A percentile compares a stretch with the other conserved stretches of the same genome.
phyloP scores from a whole-genome alignment of 1,140 invertebrate genomes.

The Drosophila navojoa region DNA sequence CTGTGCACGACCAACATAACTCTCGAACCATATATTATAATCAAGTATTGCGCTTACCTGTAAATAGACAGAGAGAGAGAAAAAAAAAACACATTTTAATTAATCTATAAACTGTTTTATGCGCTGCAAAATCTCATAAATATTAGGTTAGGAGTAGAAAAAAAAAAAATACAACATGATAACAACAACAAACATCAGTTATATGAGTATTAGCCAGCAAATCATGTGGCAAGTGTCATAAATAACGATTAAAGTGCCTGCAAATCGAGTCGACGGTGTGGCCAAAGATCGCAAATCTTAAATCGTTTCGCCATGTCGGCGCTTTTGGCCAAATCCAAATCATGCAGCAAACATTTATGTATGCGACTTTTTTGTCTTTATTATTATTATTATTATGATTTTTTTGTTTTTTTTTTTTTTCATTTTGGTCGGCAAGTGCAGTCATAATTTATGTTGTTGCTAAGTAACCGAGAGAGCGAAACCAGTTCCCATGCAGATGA shows the following conservation, averaged over 20 bases:
- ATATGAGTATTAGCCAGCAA: slow-evolving; percentile 51
- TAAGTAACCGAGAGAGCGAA: slow-evolving; percentile 9
- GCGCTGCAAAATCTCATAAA: slow-evolving; percentile 16
- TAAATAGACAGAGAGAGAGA: slow-evolving; percentile 43
- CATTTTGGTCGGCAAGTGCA: slow-evolving; percentile 49
- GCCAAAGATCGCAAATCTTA: slow-evolving; percentile 24
- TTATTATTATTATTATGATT: too few relatives aligned
- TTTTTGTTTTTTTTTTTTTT: too few relatives aligned
- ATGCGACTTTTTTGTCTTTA: not conserved
- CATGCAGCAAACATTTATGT: slow-evolving; percentile 1
- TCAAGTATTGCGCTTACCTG: slow-evolving; percentile 68
- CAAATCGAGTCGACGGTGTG: slow-evolving; percentile 13
- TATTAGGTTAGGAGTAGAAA: not conserved
- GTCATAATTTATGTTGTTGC: slow-evolving; percentile 67
- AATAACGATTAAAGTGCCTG: slow-evolving; percentile 52
- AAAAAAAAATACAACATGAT: not conserved
- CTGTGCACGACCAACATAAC: not conserved
- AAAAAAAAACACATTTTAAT: slow-evolving; percentile 44
- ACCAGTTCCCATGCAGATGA: slow-evolving; percentile 12
- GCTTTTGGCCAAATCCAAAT: slow-evolving; percentile 28
- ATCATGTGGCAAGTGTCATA: slow-evolving; percentile 65
- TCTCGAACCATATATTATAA: slow-evolving; percentile 1
- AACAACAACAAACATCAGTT: slow-evolving; percentile 30
- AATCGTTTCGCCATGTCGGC: slow-evolving; percentile 35
- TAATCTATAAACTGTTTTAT: slow-evolving; percentile 65